Base-by-base conservation (phyloP, 2,113 vertebrate genomes). In the Tetrao urogallus region DNA sequence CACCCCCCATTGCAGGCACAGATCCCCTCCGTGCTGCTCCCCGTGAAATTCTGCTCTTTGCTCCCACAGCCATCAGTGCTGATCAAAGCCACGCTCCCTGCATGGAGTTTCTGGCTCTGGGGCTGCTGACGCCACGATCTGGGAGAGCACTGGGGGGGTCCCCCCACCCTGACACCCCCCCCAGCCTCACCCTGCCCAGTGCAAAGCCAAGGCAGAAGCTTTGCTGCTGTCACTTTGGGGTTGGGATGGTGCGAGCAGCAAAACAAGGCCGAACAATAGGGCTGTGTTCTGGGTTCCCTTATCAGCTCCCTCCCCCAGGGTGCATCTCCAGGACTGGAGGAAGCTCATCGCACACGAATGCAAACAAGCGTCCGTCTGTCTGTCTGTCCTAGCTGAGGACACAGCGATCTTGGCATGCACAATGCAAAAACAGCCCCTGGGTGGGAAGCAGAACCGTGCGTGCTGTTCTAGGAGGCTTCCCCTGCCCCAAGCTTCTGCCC, bases 41-140 rank as follows among this genome's bases (percentile, higher is more conserved):
- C 36, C 18, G 0, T 3, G 11, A 75, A 50, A 19, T 0, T 0
- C 25, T 9, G 61, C 34, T n/a, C 12, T 15, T 45, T 21, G 63
- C 67, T 8, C 57, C 50, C 3, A 0, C 50, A 47, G 54, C 4
- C n/a, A 1, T 6, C 64, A 8, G 25, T 5, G 20, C 5, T 2
- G 42, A 61, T 28, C 63, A 3, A 19, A 54, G 36, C 65, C 14
- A 8, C 8, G 2, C 3, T 25, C 20, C 15, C 4, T 3, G 3
- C 28, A 10, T 7, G 13, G 11, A 20, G 2, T 38, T 8, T 18
- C 13, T 1, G 2, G 8, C 61, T 3, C 32, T 2, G 19, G 20
- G 3, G 42, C 13, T 54, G 78, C n/a, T 12, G 16, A 30, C 66
- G 47, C 28, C 34, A 19, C 0, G 54, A 25, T 78, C 20, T 1